Percentiles rank a stretch among this genome's conserved stretches.
Evolutionary conservation across 1,140 invertebrate species (phyloP).

Genomic region (Penaeus japonicus): DNA sequence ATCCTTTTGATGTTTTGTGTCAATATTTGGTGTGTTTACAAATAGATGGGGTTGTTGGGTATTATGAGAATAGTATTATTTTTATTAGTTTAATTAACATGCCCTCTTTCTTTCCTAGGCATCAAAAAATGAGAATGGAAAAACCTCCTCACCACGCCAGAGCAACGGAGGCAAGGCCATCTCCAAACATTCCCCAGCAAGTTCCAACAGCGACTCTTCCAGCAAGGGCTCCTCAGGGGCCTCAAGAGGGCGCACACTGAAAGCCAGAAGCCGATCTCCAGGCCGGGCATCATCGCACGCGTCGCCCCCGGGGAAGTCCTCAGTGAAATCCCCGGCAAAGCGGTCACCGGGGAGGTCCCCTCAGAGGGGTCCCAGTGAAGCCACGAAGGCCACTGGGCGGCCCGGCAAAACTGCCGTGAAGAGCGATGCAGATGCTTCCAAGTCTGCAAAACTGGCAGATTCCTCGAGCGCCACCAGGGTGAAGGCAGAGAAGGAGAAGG

Average conservation of each 20-base stretch:
- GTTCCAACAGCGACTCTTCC: slow-evolving; percentile 25
- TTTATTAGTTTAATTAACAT: not conserved
- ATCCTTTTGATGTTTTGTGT: no score
- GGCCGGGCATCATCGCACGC: slow-evolving; percentile 18
- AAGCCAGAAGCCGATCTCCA: slow-evolving; percentile 36
- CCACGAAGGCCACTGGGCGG: slow-evolving; percentile 15
- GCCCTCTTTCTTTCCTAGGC: not conserved
- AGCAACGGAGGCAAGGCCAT: not conserved
- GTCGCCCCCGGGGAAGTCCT: slow-evolving; percentile 28
- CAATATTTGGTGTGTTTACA: no score
- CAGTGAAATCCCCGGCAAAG: slow-evolving; percentile 20
- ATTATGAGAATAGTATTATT: no score
- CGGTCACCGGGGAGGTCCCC: slow-evolving; percentile 27
- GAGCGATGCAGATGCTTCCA: slow-evolving; percentile 15
- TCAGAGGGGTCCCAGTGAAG: not conserved
- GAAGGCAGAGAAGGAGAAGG: slow-evolving; percentile 22
- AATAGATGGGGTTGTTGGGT: no score
- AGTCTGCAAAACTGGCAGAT: not conserved
- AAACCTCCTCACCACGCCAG: not conserved
- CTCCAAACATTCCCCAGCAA: slow-evolving; percentile 32
- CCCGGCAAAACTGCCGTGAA: slow-evolving; percentile 5
- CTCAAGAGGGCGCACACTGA: slow-evolving; percentile 28
- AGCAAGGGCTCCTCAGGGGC: slow-evolving; percentile 17
- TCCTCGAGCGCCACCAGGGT: not conserved
- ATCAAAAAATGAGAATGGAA: slow-evolving; percentile 34